phyloP scores from a whole-genome alignment of 2,888 invertebrate species.

The Criorhina ranunculi region DNA sequence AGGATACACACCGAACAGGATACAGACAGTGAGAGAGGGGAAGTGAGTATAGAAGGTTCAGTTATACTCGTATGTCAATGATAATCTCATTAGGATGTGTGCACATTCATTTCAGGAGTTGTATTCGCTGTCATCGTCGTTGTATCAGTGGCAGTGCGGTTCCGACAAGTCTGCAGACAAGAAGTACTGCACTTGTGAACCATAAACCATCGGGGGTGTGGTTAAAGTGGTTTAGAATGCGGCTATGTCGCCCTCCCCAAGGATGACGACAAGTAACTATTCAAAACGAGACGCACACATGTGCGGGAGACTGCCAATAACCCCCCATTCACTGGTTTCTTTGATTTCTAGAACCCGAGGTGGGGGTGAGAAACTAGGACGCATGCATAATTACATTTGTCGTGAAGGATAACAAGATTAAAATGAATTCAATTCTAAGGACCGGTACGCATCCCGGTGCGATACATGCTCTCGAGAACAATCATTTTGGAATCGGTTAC shows the following conservation, averaged over 20 bases:
- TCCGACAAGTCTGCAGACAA: constrained; percentile 52
- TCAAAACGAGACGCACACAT: constrained; percentile 16
- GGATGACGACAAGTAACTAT: constrained; percentile 30
- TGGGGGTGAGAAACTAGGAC: not conserved
- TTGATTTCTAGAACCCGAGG: not conserved
- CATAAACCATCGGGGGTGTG: constrained; percentile 58
- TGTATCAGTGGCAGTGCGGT: constrained; percentile 44
- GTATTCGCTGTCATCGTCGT: constrained; percentile 29
- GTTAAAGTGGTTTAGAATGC: constrained; percentile 55
- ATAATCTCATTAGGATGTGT: constrained; percentile 70
- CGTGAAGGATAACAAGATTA: not conserved
- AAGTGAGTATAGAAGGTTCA: too few relatives aligned
- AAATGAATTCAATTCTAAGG: not conserved
- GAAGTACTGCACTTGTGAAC: constrained; percentile 45
- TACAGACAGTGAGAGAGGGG: not conserved
- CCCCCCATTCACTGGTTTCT: not conserved
- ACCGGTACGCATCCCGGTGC: not conserved
- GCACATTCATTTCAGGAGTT: constrained; percentile 36
- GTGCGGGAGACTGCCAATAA: not conserved
- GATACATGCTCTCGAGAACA: not conserved
- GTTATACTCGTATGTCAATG: constrained; percentile 71
- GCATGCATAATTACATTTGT: constrained; percentile 5
- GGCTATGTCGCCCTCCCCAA: constrained; percentile 11
- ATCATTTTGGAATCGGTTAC: constrained; percentile 17
- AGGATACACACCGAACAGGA: constrained; percentile 20